Conservation (phyloP, 2,113 vertebrate species). For the Stegastes partitus region DNA sequence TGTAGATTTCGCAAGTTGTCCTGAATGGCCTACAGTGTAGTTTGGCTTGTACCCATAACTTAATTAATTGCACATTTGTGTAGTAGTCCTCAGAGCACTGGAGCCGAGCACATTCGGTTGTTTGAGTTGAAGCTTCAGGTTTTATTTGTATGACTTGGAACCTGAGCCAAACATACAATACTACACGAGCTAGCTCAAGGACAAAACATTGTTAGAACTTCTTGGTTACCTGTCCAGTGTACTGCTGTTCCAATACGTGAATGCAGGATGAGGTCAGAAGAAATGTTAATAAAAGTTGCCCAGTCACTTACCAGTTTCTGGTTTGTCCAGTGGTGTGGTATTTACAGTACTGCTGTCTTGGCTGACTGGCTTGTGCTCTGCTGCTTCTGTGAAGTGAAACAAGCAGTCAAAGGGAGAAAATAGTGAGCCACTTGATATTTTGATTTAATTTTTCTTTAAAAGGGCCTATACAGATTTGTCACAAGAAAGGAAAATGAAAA, state of each 20-base stretch:
- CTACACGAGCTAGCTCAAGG: background rate
- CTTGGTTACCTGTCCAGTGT: background rate
- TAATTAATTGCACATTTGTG: slow-evolving; percentile 38
- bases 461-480: no score
- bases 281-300: background rate
- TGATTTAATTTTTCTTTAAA: no score
- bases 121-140: slow-evolving; percentile 11
- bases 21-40: background rate
- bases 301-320: slow-evolving; percentile 86
- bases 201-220: background rate
- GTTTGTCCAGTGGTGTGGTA: slow-evolving; percentile 82
- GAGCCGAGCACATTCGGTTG: background rate
- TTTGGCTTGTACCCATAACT: background rate
- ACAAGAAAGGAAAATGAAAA: no score
- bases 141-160: slow-evolving; percentile 28
- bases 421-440: background rate
- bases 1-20: background rate
- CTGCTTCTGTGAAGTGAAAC: slow-evolving; percentile 74
- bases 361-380: slow-evolving; percentile 57
- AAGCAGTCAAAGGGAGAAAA: background rate
- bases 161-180: slow-evolving; percentile 9
- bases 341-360: slow-evolving; percentile 75
- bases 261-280: background rate
- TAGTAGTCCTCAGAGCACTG: no score
- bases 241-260: background rate